Conservation (phyloP, 1,140 invertebrate species). For the Drosophila kikkawai region DNA sequence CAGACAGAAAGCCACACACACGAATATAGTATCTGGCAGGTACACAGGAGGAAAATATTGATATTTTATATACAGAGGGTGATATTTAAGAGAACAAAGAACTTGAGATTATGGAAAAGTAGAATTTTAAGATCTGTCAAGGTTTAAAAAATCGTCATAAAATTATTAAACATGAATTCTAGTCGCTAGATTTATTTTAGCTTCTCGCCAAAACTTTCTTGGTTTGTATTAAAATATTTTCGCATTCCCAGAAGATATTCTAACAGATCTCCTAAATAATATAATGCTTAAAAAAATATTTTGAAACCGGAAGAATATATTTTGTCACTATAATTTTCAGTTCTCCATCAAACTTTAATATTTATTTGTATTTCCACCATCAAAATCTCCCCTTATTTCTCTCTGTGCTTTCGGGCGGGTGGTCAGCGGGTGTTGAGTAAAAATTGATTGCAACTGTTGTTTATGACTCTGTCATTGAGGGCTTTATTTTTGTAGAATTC, state of each 20-base stretch:
- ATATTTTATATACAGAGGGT: too few relatives aligned
- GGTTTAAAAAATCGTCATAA: background rate
- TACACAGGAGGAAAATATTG: background rate
- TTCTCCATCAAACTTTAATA: background rate
- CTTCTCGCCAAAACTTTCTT: accelerated
- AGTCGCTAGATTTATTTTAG: accelerated
- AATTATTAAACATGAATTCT: accelerated
- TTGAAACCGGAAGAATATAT: background rate
- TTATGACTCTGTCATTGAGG: conserved; percentile 46
- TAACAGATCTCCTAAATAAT: background rate
- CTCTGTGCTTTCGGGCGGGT: conserved; percentile 5
- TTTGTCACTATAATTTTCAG: background rate
- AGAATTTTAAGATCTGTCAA: background rate
- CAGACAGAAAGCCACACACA: conserved; percentile 57
- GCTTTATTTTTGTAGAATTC: conserved; percentile 16
- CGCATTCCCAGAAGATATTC: background rate
- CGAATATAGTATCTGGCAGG: conserved; percentile 38
- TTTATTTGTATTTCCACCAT: background rate
- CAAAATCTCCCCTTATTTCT: background rate
- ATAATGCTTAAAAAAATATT: background rate
- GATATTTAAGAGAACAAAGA: too few relatives aligned
- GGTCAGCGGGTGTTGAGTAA: conserved; percentile 12
- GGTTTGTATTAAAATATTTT: too few relatives aligned
- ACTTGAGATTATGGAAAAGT: background rate
- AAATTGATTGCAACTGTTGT: conserved; percentile 57